phyloP scores from a whole-genome alignment of 2,113 vertebrate species.

The Cavia aperea region DNA sequence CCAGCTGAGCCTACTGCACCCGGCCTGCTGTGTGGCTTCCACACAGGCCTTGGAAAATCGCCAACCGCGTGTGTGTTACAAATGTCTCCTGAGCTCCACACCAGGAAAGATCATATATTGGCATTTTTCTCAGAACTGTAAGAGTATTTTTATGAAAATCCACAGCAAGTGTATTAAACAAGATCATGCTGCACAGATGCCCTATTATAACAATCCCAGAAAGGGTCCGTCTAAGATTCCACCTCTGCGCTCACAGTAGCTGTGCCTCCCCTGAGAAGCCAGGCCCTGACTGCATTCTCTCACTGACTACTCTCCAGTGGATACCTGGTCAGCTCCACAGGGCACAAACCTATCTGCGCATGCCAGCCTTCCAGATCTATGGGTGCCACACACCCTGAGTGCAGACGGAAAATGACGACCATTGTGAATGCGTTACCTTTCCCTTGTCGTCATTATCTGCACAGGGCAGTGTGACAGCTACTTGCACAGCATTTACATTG shows the following conservation, averaged over 20 bases:
- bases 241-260: neutral
- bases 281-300: neutral
- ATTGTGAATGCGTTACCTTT: neutral
- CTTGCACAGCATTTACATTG: neutral
- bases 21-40: neutral
- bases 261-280: neutral
- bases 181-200: neutral
- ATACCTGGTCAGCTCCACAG: neutral
- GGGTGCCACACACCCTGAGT: no score
- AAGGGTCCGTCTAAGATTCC: neutral
- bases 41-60: neutral
- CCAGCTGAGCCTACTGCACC: neutral
- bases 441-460: no score
- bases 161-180: neutral
- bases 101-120: neutral
- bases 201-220: rapidly evolving
- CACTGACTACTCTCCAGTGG: neutral
- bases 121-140: constrained; percentile 4
- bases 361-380: neutral
- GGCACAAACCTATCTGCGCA: neutral
- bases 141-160: neutral
- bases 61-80: neutral
- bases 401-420: neutral
- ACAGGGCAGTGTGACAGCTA: no score
- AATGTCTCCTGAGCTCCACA: neutral